These are phyloP conservation scores for Drosophila lutescens DNA, from an alignment of 2,888 invertebrate species.

Conservation along the genomic window DNA sequence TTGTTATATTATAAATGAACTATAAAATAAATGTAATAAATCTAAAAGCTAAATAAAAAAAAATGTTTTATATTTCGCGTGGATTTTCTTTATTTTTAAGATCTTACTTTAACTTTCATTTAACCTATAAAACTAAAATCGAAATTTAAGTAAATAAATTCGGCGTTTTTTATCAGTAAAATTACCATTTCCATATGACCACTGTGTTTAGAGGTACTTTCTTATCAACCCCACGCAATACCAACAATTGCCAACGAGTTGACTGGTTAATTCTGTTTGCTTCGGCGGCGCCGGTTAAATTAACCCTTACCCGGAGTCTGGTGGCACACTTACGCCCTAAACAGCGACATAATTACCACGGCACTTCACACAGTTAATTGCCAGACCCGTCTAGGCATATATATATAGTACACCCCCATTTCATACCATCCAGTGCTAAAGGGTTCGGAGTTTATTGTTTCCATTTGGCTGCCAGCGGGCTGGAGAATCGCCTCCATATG, in stretches of 20 bases:
- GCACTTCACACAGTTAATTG: constrained; percentile 65
- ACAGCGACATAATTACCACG: constrained; percentile 56
- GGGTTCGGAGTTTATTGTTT: constrained; percentile 60
- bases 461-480: constrained; percentile 72
- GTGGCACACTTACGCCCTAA: constrained; percentile 54
- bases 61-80: too few relatives aligned
- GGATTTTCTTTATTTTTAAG: too few relatives aligned
- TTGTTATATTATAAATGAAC: too few relatives aligned
- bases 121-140: too few relatives aligned
- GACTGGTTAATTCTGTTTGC: constrained; percentile 74
- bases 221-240: constrained; percentile 32
- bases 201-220: constrained; percentile 24
- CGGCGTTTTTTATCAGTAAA: not conserved
- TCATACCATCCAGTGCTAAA: constrained; percentile 16
- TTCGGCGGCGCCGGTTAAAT: constrained; percentile 59
- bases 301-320: constrained; percentile 25
- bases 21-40: too few relatives aligned
- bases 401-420: constrained; percentile 22
- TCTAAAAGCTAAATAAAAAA: too few relatives aligned
- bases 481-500: constrained; percentile 42
- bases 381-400: constrained; percentile 15
- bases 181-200: not conserved
- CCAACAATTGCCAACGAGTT: constrained; percentile 50
- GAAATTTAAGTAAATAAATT: too few relatives aligned
- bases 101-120: too few relatives aligned